Percentiles rank a stretch among this genome's conserved stretches.
Conservation (phyloP, 2,888 invertebrate species). For the Acanthosepion esculentum region DNA sequence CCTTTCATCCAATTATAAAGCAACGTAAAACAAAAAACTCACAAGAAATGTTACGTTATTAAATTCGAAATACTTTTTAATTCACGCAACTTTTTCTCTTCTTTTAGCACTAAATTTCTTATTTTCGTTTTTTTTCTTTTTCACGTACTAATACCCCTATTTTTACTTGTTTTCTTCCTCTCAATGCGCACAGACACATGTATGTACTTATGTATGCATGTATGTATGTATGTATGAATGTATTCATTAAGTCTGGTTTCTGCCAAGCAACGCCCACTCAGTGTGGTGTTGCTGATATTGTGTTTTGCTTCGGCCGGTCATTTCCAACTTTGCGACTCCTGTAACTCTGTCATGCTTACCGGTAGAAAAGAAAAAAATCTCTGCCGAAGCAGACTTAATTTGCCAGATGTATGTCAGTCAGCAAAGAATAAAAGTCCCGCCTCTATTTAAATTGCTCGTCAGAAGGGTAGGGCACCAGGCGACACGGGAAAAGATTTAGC, state of each 20-base stretch:
- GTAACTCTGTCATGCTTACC: neutral
- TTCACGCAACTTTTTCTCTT: no score
- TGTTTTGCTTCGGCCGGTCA: neutral
- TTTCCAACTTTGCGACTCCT: neutral
- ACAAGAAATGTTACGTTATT: no score
- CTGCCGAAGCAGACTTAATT: neutral
- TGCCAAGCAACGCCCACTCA: no score
- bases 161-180: no score
- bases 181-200: neutral
- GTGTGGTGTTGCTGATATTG: neutral
- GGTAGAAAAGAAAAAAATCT: neutral
- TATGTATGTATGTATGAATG: neutral
- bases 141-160: no score
- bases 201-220: no score
- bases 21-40: no score
- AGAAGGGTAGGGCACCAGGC: neutral
- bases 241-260: no score
- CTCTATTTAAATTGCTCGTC: neutral
- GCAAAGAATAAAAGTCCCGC: neutral
- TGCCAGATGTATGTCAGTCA: neutral
- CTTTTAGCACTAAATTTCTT: no score
- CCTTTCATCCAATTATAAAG: no score
- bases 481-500: neutral
- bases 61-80: no score
- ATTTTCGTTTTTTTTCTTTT: no score